These are phyloP conservation scores for Thelaira solivaga DNA, from an alignment of 2,888 invertebrate genomes.

Conservation along the genomic window DNA sequence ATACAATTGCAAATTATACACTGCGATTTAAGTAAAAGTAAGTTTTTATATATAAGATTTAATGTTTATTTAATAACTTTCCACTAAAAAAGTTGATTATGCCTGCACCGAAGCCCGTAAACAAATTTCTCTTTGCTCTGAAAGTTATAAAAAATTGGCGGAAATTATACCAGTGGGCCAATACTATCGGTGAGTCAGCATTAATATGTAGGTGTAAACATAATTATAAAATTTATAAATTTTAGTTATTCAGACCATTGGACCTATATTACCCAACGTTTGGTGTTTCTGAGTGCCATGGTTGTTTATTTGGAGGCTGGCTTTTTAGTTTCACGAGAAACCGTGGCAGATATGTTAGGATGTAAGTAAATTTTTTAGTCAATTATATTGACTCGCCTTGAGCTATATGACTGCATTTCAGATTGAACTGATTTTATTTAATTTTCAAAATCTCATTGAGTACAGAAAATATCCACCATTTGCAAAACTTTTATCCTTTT, in stretches of 20 bases:
- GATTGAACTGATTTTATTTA: too few relatives aligned
- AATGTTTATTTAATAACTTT: background rate
- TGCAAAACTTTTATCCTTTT: too few relatives aligned
- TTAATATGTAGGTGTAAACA: background rate
- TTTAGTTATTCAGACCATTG: slow-evolving; percentile 90
- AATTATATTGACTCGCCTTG: too few relatives aligned
- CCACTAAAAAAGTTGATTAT: slow-evolving; percentile 77
- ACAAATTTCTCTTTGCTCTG: slow-evolving; percentile 82
- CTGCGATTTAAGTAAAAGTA: slow-evolving; percentile 84
- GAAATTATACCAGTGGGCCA: slow-evolving; percentile 84
- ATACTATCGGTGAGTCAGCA: slow-evolving; percentile 83
- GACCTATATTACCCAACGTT: slow-evolving; percentile 88
- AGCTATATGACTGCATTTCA: too few relatives aligned
- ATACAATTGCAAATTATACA: slow-evolving; percentile 90
- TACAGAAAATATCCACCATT: too few relatives aligned
- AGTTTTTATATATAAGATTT: slow-evolving; percentile 63
- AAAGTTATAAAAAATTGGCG: slow-evolving; percentile 82
- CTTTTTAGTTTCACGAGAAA: slow-evolving; percentile 84
- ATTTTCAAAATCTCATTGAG: too few relatives aligned
- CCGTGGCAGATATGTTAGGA: slow-evolving; percentile 87
- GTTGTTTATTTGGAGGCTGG: slow-evolving; percentile 89
- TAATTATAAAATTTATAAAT: background rate
- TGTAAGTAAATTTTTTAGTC: slow-evolving; percentile 78
- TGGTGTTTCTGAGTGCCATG: slow-evolving; percentile 87
- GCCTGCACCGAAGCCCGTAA: slow-evolving; percentile 83